Conservation (phyloP, 2,888 invertebrate species). For the Zaprionus lineosus region DNA sequence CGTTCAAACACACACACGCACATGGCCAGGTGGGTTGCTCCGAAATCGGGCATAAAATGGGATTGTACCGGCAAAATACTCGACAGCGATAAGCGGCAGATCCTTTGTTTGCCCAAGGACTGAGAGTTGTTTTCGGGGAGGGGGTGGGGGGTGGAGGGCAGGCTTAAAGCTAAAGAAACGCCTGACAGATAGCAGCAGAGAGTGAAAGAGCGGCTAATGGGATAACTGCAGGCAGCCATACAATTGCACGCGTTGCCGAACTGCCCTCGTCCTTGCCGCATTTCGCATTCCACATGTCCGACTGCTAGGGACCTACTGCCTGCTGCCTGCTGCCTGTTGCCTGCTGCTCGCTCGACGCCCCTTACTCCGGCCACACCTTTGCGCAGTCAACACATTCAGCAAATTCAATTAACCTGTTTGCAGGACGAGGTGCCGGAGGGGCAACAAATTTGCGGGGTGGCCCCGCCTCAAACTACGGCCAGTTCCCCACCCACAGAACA, state of each 20-base stretch:
- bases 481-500: too few species aligned
- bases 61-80: conserved; percentile 23
- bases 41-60: conserved; percentile 37
- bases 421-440: conserved; percentile 25
- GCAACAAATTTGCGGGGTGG: too few species aligned
- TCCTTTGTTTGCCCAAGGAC: conserved; percentile 16
- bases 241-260: too few species aligned
- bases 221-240: background rate
- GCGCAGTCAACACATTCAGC: conserved; percentile 40
- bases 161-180: too few species aligned
- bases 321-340: too few species aligned
- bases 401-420: conserved; percentile 71
- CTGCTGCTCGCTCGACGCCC: background rate
- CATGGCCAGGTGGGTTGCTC: conserved; percentile 3
- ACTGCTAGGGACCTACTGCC: too few species aligned
- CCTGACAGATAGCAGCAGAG: background rate
- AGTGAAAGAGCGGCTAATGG: conserved; percentile 4
- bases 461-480: too few species aligned
- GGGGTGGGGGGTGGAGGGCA: too few species aligned
- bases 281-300: too few species aligned
- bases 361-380: background rate
- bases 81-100: conserved; percentile 13
- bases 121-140: background rate
- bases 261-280: too few species aligned
- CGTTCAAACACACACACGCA: background rate